Conservation (phyloP, 2,888 invertebrate genomes). For the Lobophora halterata region DNA sequence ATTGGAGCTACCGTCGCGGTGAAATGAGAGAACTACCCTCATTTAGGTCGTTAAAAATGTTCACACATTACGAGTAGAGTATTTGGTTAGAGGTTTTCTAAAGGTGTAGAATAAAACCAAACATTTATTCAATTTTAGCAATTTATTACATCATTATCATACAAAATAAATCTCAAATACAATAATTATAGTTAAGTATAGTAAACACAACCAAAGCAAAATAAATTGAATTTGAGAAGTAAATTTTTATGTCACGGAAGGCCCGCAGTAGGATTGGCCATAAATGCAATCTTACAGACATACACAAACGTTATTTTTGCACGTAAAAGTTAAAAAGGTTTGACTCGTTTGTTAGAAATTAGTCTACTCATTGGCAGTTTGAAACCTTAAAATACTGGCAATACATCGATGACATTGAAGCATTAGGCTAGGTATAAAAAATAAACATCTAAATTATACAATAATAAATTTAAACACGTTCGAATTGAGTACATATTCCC, state of each 20-base stretch:
- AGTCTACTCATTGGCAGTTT: constrained; percentile 68
- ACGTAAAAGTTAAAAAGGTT: constrained; percentile 45
- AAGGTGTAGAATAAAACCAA: constrained; percentile 20
- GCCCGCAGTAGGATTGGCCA: constrained; percentile 49
- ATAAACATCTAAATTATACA: constrained; percentile 65
- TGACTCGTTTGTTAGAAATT: constrained; percentile 57
- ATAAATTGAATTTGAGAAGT: constrained; percentile 73
- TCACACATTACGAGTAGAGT: too few relatives aligned
- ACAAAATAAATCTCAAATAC: constrained; percentile 80
- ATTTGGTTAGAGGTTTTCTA: too few relatives aligned
- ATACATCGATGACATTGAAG: constrained; percentile 35
- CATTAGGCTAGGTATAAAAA: constrained; percentile 59
- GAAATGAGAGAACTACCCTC: too few relatives aligned
- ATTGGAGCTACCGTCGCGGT: too few relatives aligned
- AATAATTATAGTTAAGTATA: constrained; percentile 74
- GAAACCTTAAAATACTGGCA: constrained; percentile 56
- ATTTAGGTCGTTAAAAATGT: too few relatives aligned
- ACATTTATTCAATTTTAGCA: constrained; percentile 56
- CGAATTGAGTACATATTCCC: constrained; percentile 43
- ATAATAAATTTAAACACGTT: constrained; percentile 49
- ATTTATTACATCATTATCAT: constrained; percentile 79
- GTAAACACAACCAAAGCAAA: constrained; percentile 81
- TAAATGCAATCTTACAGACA: constrained; percentile 67
- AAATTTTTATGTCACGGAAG: constrained; percentile 55
- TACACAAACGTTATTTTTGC: constrained; percentile 49